Evolutionary conservation across 2,888 invertebrate genomes (phyloP), one percentile per base, ranked within the genome.

Genomic region (Ectemnius cavifrons): DNA sequence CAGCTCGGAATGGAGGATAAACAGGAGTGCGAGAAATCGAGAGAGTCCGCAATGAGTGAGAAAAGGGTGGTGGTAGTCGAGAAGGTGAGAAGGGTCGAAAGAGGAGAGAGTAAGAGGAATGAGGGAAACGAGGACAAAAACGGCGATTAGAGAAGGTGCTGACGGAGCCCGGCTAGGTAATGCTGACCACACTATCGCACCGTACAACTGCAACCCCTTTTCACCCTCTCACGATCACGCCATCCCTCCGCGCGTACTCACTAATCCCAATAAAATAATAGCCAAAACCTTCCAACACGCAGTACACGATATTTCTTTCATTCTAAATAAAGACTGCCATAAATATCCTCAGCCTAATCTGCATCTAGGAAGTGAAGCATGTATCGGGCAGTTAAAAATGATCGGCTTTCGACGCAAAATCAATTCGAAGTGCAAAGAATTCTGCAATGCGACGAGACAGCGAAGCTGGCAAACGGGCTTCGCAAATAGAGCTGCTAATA

Each of bases 131-230:
- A 77, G 79, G 84, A 85, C 86, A 89, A 89, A 89, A 89, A 89
- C 84, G 88, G 79, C 88, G 88, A 89, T 89, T 89, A 89, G 87
- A 85, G 82, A 84, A 77, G 85, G 83, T 84, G 84, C 84, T 84
- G 84, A 84, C 84, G 81, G 80, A 67, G 84, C 84, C 79, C 71
- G 76, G 79, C 75, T 67, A 75, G 80, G 79, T 79, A 80, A 83
- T 84, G 86, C 85, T 85, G 85, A 84, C 81, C 83, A 77, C 85
- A 85, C 79, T 37, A 79, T 75, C 80, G 82, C 82, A 81, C 75
- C 74, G 75, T 82, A 79, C 81, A 82, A 80, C 80, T 82, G 83
- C 82, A 82, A 75, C 68, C 81, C 75, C 65, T 66, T 71, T 28
- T 67, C 67, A 61, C 27, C 67, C 66, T 67, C 64, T 57, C 73